These are phyloP conservation scores for Ganaspis sp. DNA, from an alignment of 1,140 invertebrate genomes.

Conservation along the genomic window DNA sequence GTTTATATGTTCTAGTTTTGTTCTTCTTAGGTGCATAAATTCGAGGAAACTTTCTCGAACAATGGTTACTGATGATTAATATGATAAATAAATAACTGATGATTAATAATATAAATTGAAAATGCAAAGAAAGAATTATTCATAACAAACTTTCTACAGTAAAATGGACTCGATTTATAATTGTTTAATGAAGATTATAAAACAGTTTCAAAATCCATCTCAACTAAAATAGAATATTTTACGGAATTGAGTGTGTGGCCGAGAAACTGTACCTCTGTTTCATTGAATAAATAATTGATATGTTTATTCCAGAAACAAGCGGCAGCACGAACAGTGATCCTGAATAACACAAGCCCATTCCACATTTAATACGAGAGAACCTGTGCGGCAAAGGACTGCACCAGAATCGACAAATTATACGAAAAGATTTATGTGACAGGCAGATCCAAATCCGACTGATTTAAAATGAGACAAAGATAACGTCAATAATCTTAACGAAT, in stretches of 20 bases:
- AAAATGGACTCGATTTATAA: too few species aligned
- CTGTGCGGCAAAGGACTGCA: background rate
- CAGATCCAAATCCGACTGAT: background rate
- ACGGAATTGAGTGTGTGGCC: background rate
- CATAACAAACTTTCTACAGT: too few species aligned
- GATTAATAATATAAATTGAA: too few species aligned
- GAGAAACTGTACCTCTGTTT: background rate
- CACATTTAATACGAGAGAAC: background rate
- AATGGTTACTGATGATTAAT: too few species aligned
- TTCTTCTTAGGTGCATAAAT: too few species aligned
- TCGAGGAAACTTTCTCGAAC: too few species aligned
- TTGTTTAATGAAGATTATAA: too few species aligned
- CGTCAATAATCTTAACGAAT: background rate
- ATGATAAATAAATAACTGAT: too few species aligned
- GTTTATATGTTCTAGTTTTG: too few species aligned
- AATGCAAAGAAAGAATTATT: too few species aligned
- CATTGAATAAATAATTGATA: background rate
- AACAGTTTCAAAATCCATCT: too few species aligned
- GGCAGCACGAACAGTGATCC: background rate
- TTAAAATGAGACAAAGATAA: background rate
- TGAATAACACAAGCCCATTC: background rate
- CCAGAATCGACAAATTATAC: background rate
- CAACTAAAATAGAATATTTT: background rate
- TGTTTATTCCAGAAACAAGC: slow-evolving; percentile 8
- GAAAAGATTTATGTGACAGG: background rate